Evolutionary conservation across 2,888 invertebrate species (phyloP), one percentile per base, ranked within the genome.

Genomic region (Leptopilina myrica): DNA sequence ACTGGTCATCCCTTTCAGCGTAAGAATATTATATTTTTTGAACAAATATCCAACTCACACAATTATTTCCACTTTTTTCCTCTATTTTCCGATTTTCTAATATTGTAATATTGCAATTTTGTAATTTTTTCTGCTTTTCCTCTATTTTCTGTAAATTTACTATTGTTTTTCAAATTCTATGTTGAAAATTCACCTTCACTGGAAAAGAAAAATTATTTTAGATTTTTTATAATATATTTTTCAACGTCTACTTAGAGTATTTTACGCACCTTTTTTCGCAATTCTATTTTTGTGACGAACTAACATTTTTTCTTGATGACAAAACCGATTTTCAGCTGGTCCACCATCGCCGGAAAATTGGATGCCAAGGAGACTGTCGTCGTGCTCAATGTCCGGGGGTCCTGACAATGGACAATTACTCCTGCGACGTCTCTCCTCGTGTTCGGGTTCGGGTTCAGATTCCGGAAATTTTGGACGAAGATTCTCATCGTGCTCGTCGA

Each of bases 321-420:
- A 26, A 53, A 14, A 76, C 11, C 1, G 12, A 20, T 69, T 56
- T 73, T 56, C 33, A 73, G 89, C 92, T 80, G 91, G 95, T 84
- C 91, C 95, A 15, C 91, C 95, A 5, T 94, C 95, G 0, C 94
- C 92, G 6, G 95, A 95, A 69, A 94, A 94, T 26, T 95, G 94
- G 93, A 90, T 94, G 80, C 92, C 95, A 20, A 92, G 96, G 56
- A 92, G 96, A 83, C 91, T 95, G 87, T 95, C 95, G 69, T 94
- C 95, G 43, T 95, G 96, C 85, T 95, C 96, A 79, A 90, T 95
- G 83, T 92, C 93, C 86, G 90, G 93, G 67, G 90, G 93, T 66
- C 93, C 94, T 11, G 93, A 94, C 46, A 93, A 92, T 78, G 91
- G 90, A 14, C 43, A 43, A 43, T 89, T 88, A 78, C 84, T 90